A percentile compares a stretch with the other conserved stretches of the same genome.
These are phyloP conservation scores for Chamaedrilus cognettii DNA, from an alignment of 2,888 invertebrate genomes.

Conservation along the genomic window DNA sequence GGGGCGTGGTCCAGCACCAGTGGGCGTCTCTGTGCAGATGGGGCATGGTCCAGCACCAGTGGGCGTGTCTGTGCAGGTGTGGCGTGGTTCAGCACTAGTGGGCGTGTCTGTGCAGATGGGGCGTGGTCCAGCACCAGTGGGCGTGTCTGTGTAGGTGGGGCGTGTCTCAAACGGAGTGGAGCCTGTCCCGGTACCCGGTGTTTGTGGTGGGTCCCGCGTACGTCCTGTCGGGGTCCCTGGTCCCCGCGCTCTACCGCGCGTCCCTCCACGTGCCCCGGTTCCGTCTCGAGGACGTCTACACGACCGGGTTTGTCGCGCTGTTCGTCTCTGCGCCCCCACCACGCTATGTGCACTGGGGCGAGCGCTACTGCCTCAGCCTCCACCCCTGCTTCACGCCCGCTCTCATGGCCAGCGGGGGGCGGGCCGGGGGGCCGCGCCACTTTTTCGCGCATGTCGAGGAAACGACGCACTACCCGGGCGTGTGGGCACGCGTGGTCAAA, in stretches of 20 bases:
- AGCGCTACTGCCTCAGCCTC: not conserved
- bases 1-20: too few relatives aligned
- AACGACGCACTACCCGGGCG: not conserved
- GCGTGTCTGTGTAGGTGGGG: too few relatives aligned
- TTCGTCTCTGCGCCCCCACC: not conserved
- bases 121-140: too few relatives aligned
- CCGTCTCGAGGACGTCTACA: slow-evolving; percentile 19
- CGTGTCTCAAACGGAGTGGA: not conserved
- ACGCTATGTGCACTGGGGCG: slow-evolving; percentile 9
- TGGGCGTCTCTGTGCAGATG: not conserved
- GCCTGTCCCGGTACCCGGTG: not conserved
- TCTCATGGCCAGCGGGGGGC: not conserved
- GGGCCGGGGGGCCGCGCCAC: not conserved
- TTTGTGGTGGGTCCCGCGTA: slow-evolving; percentile 14
- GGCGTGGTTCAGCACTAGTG: too few relatives aligned
- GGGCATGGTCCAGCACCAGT: too few relatives aligned
- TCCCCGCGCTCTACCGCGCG: not conserved
- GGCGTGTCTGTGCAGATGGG: too few relatives aligned
- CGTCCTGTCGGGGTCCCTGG: slow-evolving; percentile 6
- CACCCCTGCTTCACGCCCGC: not conserved
- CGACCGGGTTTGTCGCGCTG: slow-evolving; percentile 14
- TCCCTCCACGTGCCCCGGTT: slow-evolving; percentile 14
- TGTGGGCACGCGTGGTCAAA: not conserved
- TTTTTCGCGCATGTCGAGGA: slow-evolving; percentile 1
- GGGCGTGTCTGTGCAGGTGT: too few relatives aligned